These are phyloP conservation scores for Dexiosoma caninum DNA, from an alignment of 2,888 invertebrate genomes.

Conservation along the genomic window DNA sequence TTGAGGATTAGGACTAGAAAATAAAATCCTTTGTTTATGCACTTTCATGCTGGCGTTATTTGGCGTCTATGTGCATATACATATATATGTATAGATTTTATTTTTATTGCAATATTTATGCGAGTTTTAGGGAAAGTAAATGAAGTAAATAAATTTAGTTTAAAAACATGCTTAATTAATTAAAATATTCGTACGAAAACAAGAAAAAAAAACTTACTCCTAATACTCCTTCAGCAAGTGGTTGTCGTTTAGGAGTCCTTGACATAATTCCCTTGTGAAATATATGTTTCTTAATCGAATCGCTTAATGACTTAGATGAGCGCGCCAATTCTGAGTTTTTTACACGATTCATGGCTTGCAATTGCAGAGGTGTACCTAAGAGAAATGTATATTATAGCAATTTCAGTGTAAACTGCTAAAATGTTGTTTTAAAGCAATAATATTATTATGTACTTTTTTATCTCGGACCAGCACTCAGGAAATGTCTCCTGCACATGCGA, in stretches of 20 bases:
- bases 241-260: conserved; percentile 75
- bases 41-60: conserved; percentile 71
- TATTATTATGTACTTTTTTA: no score
- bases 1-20: conserved; percentile 74
- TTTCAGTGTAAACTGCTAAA: no score
- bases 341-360: conserved; percentile 80
- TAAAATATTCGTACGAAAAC: not conserved
- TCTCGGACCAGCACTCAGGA: no score
- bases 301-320: conserved; percentile 83
- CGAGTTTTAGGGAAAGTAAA: not conserved
- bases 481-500: no score
- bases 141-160: conserved; percentile 11
- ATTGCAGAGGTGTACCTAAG: conserved; percentile 82
- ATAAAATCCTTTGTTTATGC: conserved; percentile 75
- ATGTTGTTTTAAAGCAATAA: no score
- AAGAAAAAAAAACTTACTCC: conserved; percentile 25
- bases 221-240: conserved; percentile 51
- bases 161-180: not conserved
- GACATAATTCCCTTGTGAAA: conserved; percentile 84
- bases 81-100: not conserved
- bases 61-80: conserved; percentile 70
- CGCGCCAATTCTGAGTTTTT: conserved; percentile 79
- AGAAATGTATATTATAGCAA: not conserved
- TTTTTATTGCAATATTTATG: not conserved
- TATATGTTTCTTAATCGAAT: conserved; percentile 91